Evolutionary conservation across 1,140 invertebrate genomes (phyloP), one percentile per base, ranked within the genome.

Genomic region (Babylonia areolata): DNA sequence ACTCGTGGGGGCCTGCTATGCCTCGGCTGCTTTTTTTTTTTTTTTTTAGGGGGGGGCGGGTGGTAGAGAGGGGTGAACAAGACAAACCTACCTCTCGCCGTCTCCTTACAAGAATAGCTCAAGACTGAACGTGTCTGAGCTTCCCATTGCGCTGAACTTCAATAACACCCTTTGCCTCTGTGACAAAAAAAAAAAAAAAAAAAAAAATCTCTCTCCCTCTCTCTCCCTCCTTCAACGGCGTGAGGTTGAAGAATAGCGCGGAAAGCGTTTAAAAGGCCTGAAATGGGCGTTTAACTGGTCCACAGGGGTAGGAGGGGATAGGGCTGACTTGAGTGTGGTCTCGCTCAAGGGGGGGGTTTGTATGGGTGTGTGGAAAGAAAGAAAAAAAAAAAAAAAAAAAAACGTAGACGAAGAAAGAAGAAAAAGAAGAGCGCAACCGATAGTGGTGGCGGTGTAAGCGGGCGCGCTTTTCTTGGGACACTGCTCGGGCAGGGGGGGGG

Each of bases 221-320:
- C 12, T 11, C 5, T 5, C 71, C 71, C 71, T 15, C 20, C 71
- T 31, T 6, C 12, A 31, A 35, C 1, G 31, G 3, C 71, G 33
- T 73, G 71, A 31, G n/a, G 71, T 35, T 73, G 33, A 73, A 35
- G 71, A 73, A 73, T 73, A 73, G 71, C 71, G 71, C 71, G 33
- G 71, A 35, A 73, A 73, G 33, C 1, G n/a, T 73, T 73, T 73
- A 73, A 73, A 73, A 6, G 71, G 0, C 33, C 20, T 6, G 31
- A 73, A 73, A 73, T 73, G 31, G 33, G 71, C 71, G 81, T 33
- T 82, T n/a, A 58, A 82, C 81, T 82, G 51, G 39, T 15, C n/a
- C n/a, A n/a, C n/a, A n/a, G n/a, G n/a, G n/a, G n/a, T n/a, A n/a
- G n/a, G n/a, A n/a, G n/a, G n/a, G n/a, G n/a, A n/a, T 51, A 1